These are phyloP conservation scores for Meteorus cinctellus DNA, from an alignment of 2,888 invertebrate species.

Conservation along the genomic window DNA sequence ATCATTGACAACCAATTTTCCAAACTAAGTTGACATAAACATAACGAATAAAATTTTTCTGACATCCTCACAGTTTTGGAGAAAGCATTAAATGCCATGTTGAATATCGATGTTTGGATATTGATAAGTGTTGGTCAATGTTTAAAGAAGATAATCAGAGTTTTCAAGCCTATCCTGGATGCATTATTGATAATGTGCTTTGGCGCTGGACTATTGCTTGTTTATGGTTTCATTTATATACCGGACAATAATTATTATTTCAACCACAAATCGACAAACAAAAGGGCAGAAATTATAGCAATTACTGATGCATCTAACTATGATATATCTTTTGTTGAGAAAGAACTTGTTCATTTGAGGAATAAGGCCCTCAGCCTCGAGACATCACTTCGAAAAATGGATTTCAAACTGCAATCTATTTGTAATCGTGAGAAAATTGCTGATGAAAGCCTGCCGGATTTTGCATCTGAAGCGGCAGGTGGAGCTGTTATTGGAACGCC, in stretches of 20 bases:
- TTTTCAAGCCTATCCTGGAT: conserved; percentile 50
- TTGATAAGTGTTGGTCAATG: conserved; percentile 49
- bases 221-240: conserved; percentile 2
- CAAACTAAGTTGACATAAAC: not conserved
- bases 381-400: conserved; percentile 55
- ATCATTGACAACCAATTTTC: not conserved
- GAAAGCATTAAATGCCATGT: conserved; percentile 38
- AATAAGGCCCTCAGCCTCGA: conserved; percentile 54
- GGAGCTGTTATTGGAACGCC: conserved; percentile 65
- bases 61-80: conserved; percentile 36
- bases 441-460: conserved; percentile 60
- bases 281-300: conserved; percentile 35
- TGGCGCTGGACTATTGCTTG: conserved; percentile 53
- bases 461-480: conserved; percentile 65
- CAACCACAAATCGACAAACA: conserved; percentile 13
- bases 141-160: conserved; percentile 38
- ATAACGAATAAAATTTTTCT: not conserved
- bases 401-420: conserved; percentile 48
- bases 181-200: conserved; percentile 48
- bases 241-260: not conserved
- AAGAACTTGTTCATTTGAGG: conserved; percentile 54
- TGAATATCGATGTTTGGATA: conserved; percentile 59
- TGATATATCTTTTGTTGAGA: conserved; percentile 39
- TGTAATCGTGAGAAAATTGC: conserved; percentile 41
- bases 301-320: conserved; percentile 45